A percentile compares a stretch with the other conserved stretches of the same genome.
These are phyloP conservation scores for Epizoanthus rinbou DNA, from an alignment of 92 coral and sea anemone species.

Conservation along the genomic window DNA sequence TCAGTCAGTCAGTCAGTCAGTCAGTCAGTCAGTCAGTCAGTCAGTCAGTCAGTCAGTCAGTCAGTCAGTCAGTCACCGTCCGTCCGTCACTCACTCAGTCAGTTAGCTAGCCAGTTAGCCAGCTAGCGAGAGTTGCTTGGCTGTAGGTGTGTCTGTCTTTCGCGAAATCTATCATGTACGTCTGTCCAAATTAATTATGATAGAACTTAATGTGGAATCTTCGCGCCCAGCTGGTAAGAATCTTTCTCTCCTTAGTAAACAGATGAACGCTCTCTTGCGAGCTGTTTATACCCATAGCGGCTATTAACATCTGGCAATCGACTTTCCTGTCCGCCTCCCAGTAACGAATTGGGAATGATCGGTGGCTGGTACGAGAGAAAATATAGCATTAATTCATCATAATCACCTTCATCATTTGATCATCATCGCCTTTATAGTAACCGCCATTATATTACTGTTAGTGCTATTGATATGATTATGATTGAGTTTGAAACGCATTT, in stretches of 20 bases:
- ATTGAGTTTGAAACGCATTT: not conserved
- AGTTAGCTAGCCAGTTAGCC: no score
- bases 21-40: no score
- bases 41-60: not conserved
- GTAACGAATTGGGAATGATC: not conserved
- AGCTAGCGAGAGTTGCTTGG: not conserved
- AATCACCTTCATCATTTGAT: not conserved
- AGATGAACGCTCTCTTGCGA: not conserved
- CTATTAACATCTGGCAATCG: constrained; percentile 28
- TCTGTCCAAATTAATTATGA: not conserved
- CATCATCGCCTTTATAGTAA: not conserved
- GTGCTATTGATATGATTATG: not conserved
- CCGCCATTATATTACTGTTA: not conserved
- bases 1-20: no score
- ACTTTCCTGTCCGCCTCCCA: constrained; percentile 13
- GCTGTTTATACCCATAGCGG: constrained; percentile 6
- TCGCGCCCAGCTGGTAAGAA: constrained; percentile 23
- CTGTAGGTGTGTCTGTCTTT: not conserved
- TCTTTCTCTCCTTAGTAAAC: constrained; percentile 22
- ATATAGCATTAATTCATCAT: not conserved
- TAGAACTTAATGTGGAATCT: constrained; percentile 22
- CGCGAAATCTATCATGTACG: not conserved
- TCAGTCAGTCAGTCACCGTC: constrained; percentile 1
- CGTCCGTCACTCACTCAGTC: not conserved
- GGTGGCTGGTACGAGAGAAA: not conserved